phyloP scores from a whole-genome alignment of 2,113 vertebrate species.

The Sialia sialis region DNA sequence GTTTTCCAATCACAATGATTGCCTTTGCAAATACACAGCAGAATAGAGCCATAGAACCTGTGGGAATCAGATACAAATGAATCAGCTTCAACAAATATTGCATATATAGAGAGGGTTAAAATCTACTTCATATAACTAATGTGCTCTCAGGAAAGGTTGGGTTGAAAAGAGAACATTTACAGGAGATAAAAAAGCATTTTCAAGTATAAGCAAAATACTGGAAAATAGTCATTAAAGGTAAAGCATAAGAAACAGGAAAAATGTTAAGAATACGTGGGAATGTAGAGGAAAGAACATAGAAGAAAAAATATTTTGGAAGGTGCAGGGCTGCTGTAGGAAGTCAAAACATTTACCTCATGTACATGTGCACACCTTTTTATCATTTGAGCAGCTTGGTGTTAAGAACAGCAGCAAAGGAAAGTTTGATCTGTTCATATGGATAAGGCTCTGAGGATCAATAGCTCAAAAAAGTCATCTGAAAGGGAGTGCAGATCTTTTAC shows the following conservation, averaged over 20 bases:
- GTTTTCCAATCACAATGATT: neutral
- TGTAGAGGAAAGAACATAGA: neutral
- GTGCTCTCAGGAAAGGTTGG: neutral
- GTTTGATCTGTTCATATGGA: neutral
- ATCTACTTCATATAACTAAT: neutral
- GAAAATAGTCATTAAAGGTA: neutral
- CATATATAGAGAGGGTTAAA: neutral
- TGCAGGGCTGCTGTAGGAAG: neutral
- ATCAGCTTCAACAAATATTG: neutral
- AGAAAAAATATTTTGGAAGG: neutral
- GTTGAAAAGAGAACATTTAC: neutral
- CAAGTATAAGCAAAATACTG: neutral
- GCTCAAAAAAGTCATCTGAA: neutral
- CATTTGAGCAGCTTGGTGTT: neutral
- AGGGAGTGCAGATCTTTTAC: neutral
- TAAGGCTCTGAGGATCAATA: neutral
- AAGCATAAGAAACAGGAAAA: neutral
- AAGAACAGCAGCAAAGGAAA: neutral
- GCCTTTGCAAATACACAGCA: neutral
- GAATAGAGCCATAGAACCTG: neutral
- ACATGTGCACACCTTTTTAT: neutral
- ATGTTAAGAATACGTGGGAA: neutral
- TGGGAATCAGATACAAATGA: neutral
- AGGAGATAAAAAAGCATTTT: neutral
- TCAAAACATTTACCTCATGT: neutral